Base-by-base conservation (phyloP, 2,888 invertebrate genomes). In the Fragum sueziense region DNA sequence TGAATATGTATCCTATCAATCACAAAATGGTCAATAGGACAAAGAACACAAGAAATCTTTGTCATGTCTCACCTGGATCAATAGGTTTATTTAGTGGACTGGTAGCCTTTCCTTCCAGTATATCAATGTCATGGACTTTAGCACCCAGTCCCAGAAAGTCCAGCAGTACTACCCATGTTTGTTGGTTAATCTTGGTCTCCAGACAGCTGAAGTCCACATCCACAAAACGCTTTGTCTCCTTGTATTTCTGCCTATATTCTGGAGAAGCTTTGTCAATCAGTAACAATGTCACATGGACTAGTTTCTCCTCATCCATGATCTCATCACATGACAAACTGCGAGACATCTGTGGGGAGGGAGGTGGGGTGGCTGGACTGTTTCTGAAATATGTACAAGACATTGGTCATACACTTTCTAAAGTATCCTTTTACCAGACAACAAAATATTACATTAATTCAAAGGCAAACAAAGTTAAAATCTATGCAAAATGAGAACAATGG, bases 91-190 rank as follows among this genome's bases (percentile, higher is more conserved):
- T 69, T 47, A 68, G 41, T 7, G 68, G 41, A 22, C 70, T 76
- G 0, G 84, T 52, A n/a, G 79, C 77, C 51, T 74, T 73, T 9
- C 79, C 79, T 25, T 79, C 74, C n/a, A 81, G 41, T 3, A 65
- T 79, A 27, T 84, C 79, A 31, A 85, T 78, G 61, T 92, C 90
- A 70, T 90, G 90, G 4, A 92, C 89, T 72, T 92, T 93, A 54
- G 93, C 91, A n/a, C 93, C 93, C 80, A 94, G 85, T 34, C 97
- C 97, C 90, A 99, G 97, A 93, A 99, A 98, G 93, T 99, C 98
- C 70, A 99, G 94, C 59, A 99, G 96, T 41, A 98, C 96, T 88
- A 97, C 97, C 99, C 98, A 99, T 70, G 98, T 97, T 92, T 98
- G 97, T 31, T 97, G 96, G 91, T 97, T 98, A 85, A 99, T 95